Evolutionary conservation across 2,888 invertebrate species (phyloP).

Genomic region (Hedya salicella): DNA sequence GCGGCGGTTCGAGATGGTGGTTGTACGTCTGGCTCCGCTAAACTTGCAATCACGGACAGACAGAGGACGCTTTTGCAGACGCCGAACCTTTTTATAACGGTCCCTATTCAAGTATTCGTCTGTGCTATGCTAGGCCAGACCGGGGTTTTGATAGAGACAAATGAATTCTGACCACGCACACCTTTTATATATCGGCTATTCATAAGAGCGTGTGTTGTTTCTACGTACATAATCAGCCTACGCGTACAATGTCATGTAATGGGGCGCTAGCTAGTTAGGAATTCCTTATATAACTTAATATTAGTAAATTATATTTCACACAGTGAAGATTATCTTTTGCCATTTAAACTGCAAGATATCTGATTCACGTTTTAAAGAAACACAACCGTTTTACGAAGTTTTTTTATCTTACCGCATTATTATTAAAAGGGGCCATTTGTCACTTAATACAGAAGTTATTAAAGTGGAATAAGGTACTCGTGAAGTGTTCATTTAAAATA

Average conservation of each 20-base stretch:
- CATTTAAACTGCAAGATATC: not conserved
- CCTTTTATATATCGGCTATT: conserved; percentile 17
- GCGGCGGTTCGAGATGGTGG: conserved; percentile 55
- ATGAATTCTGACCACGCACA: conserved; percentile 36
- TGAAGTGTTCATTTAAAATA: conserved; percentile 30
- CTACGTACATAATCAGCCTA: conserved; percentile 8
- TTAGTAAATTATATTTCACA: not conserved
- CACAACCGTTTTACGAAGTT: too few relatives aligned
- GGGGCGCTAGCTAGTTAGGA: conserved; percentile 7
- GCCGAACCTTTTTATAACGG: conserved; percentile 22
- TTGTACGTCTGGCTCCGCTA: conserved; percentile 34
- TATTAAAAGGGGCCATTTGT: not conserved
- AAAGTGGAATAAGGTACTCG: conserved; percentile 27
- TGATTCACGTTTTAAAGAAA: not conserved
- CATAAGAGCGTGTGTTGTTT: conserved; percentile 3
- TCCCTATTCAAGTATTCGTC: conserved; percentile 30
- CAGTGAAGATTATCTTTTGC: not conserved
- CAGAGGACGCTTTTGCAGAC: conserved; percentile 17
- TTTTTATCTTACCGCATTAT: too few relatives aligned
- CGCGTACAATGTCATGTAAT: conserved; percentile 1
- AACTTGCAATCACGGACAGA: conserved; percentile 40
- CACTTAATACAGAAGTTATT: conserved; percentile 18
- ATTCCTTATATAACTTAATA: not conserved
- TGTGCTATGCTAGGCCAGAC: conserved; percentile 14
- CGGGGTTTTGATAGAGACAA: conserved; percentile 25